Evolutionary conservation across 37 sponge, comb jelly and placozoan species (phyloP).

Genomic region (Bolinopsis microptera): DNA sequence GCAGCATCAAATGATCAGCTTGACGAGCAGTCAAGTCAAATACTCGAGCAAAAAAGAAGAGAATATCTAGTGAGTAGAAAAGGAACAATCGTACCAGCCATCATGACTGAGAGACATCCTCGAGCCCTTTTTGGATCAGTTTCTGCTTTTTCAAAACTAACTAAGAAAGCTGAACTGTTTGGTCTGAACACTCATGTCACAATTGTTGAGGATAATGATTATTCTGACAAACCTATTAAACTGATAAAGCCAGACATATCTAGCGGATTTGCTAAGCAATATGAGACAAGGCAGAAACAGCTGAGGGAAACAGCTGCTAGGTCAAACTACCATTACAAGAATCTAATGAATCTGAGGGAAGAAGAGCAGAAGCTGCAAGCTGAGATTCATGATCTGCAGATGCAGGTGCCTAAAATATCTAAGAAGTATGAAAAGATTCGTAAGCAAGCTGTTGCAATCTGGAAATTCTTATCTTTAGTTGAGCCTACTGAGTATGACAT

Average conservation of each 20-base stretch:
- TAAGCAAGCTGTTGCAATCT: constrained; percentile 33
- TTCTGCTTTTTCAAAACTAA: constrained; percentile 1
- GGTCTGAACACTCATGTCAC: constrained; percentile 30
- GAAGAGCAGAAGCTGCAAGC: constrained; percentile 58
- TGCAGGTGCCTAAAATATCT: background rate
- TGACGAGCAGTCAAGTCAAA: background rate
- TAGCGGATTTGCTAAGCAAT: constrained; percentile 3
- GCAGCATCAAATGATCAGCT: background rate
- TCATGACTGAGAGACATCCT: constrained; percentile 62
- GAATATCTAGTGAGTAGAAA: background rate
- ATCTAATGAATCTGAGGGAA: constrained; percentile 7
- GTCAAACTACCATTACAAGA: background rate
- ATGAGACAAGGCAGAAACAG: background rate
- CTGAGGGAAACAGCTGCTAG: background rate
- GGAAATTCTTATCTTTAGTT: constrained; percentile 38
- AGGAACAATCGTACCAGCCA: background rate
- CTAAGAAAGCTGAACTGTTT: constrained; percentile 41
- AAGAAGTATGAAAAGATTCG: constrained; percentile 16
- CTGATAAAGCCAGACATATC: constrained; percentile 7
- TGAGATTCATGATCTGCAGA: background rate
- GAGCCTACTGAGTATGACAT: constrained; percentile 33
- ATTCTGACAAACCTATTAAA: background rate
- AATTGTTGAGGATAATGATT: background rate
- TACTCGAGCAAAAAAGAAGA: background rate
- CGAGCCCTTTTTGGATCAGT: constrained; percentile 57